Conservation (phyloP, 92 coral and sea anemone species). For the Umimayanthus kanabou region DNA sequence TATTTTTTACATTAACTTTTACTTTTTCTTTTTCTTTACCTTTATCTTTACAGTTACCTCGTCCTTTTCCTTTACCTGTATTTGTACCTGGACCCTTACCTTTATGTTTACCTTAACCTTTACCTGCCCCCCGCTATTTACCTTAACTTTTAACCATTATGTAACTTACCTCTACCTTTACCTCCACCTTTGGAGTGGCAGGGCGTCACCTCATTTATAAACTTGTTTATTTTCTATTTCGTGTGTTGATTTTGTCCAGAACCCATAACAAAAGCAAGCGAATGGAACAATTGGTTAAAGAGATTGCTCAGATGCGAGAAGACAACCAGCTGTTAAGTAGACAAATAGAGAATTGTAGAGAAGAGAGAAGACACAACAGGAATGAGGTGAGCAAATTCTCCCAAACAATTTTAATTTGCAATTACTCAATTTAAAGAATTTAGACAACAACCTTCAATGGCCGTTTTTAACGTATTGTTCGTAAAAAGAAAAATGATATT, state of each 20-base stretch:
- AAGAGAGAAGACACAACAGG: neutral
- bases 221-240: neutral
- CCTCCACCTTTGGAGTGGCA: no score
- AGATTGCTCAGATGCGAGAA: slow-evolving; percentile 15
- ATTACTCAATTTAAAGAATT: neutral
- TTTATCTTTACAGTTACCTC: no score
- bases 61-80: no score
- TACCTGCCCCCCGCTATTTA: neutral
- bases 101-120: no score
- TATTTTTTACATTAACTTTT: no score
- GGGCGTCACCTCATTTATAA: neutral
- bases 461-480: no score
- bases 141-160: no score
- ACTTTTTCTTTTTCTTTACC: no score
- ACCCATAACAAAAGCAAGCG: slow-evolving; percentile 21
- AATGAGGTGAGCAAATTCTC: neutral
- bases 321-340: slow-evolving; percentile 4
- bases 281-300: slow-evolving; percentile 26
- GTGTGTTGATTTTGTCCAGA: neutral
- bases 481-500: no score
- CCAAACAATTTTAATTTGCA: neutral
- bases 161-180: neutral
- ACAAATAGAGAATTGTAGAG: slow-evolving; percentile 3
- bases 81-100: no score
- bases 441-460: no score